Base-by-base conservation (phyloP, 2,797 vertebrate species). In the Spatula clypeata region DNA sequence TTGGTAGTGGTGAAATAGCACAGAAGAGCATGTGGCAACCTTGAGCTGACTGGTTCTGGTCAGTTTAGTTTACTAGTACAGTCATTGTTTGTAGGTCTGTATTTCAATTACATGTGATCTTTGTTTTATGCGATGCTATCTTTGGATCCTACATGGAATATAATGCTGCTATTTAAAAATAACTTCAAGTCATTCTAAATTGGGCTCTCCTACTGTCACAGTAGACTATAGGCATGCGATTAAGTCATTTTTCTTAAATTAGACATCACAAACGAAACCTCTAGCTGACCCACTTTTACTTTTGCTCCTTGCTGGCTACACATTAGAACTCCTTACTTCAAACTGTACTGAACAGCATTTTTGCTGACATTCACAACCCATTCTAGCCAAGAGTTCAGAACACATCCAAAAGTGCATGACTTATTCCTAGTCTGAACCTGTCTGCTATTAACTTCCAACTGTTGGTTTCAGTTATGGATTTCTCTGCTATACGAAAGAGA, bases 171-270 rank as follows among this genome's bases (percentile, higher is more conserved):
- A 11, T 51, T 75, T 86, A 54, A 93, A 92, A 79, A 32, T 65
- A 75, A 23, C 42, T 70, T 4, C 2, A 3, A 86, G 72, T 51
- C 0, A 0, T 66, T 88, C 91, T 89, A 73, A 94, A 91, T 47
- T 32, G 53, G 38, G 67, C 31, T 88, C 32, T 84, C 70, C 79
- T 83, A 57, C 72, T 82, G 81, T 77, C 85, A 84, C 73, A 36
- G 61, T 86, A 90, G 62, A 79, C 79, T 88, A 75, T 3, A 86
- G 23, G 62, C 64, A 96, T 84, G 92, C 5, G 51, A 94, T 90
- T 88, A 95, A 94, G 42, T 84, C 0, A 94, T 92, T 96, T 90
- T 31, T 81, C 86, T 93, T 90, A 93, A 94, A 90, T 94, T 81
- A 90, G 64, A 47, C 42, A 74, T 94, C 76, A 75, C 70, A 90